phyloP scores from a whole-genome alignment of 2,797 vertebrate genomes.

The Tragelaphus eurycerus region DNA sequence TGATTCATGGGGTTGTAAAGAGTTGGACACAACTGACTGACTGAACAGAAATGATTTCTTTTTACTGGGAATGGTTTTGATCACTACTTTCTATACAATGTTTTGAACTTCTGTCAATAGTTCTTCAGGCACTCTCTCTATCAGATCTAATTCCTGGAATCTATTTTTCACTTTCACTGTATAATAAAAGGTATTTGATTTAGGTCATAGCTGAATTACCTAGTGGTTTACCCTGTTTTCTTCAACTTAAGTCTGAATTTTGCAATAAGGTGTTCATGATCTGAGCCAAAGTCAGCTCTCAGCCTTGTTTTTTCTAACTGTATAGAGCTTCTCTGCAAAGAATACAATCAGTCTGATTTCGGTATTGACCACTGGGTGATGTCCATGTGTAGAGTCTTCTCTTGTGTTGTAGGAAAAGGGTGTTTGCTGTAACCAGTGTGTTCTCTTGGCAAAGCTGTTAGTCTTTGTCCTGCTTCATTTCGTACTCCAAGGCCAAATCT shows the following conservation, averaged over 20 bases:
- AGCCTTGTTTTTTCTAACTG: background rate
- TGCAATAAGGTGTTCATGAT: background rate
- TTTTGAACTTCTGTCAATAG: background rate
- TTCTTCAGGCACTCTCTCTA: background rate
- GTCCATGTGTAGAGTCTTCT: background rate
- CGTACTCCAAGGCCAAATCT: background rate
- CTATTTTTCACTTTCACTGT: background rate
- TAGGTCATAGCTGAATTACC: background rate
- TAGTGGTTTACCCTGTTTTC: background rate
- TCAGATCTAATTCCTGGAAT: background rate
- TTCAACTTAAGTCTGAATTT: background rate
- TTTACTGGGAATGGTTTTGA: background rate
- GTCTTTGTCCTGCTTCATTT: background rate
- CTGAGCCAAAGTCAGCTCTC: background rate
- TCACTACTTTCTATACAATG: background rate
- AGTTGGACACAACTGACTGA: background rate
- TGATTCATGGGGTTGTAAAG: fast-evolving
- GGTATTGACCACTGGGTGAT: background rate
- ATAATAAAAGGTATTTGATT: background rate
- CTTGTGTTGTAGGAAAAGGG: background rate
- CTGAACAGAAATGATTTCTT: background rate
- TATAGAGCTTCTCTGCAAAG: background rate
- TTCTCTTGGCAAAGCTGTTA: background rate
- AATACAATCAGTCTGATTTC: background rate
- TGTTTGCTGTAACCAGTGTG: background rate